phyloP scores from a whole-genome alignment of 2,797 vertebrate species.

The Prionace glauca region DNA sequence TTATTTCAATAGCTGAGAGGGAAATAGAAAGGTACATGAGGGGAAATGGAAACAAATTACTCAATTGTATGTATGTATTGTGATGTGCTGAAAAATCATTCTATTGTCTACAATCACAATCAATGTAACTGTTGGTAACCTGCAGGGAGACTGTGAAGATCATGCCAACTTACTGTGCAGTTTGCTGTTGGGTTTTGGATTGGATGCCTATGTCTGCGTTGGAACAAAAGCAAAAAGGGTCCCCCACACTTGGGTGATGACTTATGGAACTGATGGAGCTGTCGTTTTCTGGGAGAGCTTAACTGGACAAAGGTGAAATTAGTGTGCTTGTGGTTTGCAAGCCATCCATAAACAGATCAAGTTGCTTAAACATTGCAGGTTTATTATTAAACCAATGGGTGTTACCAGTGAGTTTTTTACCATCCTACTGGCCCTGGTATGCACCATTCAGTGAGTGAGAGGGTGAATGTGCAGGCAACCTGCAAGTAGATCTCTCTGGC shows the following conservation, averaged over 20 bases:
- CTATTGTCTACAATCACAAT: background rate
- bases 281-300: conserved; percentile 94
- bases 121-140: background rate
- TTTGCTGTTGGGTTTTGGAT: conserved; percentile 85
- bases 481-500: background rate
- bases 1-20: background rate
- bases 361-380: background rate
- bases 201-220: conserved; percentile 91
- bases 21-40: background rate
- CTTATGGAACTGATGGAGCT: conserved; percentile 75
- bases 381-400: background rate
- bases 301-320: conserved; percentile 78
- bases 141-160: conserved; percentile 92
- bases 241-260: conserved; percentile 90
- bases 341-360: background rate
- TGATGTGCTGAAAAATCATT: background rate
- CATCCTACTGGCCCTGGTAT: no score
- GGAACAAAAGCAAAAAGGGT: conserved; percentile 82
- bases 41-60: background rate
- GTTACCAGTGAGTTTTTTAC: background rate
- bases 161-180: conserved; percentile 90
- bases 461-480: background rate
- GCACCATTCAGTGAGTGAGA: background rate
- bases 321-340: background rate
- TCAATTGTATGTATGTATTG: background rate